A percentile compares a stretch with the other conserved stretches of the same genome.
Evolutionary conservation across 2,113 vertebrate species (phyloP).

Genomic region (Calypte anna): DNA sequence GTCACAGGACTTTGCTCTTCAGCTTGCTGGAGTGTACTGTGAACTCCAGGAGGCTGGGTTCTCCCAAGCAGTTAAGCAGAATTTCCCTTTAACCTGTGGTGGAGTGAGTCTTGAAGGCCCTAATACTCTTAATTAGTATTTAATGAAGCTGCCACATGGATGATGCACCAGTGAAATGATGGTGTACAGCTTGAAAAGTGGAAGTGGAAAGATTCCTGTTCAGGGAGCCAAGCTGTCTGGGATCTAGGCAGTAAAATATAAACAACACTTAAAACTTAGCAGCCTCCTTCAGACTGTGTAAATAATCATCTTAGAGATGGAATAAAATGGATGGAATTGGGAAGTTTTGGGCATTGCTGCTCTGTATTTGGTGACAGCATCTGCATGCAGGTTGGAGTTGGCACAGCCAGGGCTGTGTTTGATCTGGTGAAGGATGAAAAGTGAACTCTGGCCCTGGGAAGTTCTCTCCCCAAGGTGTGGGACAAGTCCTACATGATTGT

Average conservation of each 20-base stretch:
- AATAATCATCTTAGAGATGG: background rate
- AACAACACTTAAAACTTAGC: background rate
- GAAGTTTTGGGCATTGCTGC: background rate
- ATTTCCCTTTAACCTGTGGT: background rate
- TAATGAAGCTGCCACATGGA: background rate
- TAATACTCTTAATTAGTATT: background rate
- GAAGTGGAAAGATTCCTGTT: background rate
- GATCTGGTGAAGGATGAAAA: background rate
- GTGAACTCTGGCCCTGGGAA: background rate
- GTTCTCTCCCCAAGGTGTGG: background rate
- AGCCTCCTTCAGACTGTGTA: background rate
- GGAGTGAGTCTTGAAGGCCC: background rate
- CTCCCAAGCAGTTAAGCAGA: background rate
- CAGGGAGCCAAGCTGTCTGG: background rate
- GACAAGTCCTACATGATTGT: background rate
- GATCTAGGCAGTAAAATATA: background rate
- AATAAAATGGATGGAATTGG: background rate
- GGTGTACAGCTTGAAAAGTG: background rate
- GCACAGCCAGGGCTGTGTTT: background rate
- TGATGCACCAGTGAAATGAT: background rate
- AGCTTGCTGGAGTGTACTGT: background rate
- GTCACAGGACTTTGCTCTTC: slow-evolving; percentile 32
- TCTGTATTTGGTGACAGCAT: background rate
- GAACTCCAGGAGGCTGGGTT: background rate
- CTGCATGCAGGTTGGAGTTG: background rate